Percentiles rank a stretch among this genome's conserved stretches.
Conservation (phyloP, 2,113 vertebrate genomes). For the Pithys albifrons region DNA sequence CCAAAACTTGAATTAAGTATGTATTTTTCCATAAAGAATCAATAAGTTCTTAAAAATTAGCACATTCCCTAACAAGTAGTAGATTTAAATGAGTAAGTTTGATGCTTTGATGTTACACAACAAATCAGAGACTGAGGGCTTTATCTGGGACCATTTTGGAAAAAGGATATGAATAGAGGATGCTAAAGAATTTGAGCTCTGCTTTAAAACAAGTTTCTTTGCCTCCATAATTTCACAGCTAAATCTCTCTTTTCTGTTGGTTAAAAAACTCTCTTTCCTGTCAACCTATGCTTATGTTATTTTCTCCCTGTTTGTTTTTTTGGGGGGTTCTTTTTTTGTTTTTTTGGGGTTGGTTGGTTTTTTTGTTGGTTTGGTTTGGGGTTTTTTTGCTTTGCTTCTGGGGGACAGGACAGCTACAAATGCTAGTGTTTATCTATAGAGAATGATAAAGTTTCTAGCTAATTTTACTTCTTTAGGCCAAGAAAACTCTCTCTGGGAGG, state of each 20-base stretch:
- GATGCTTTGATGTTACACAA: background rate
- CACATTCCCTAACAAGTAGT: background rate
- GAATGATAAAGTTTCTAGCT: background rate
- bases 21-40: background rate
- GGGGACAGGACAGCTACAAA: background rate
- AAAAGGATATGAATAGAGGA: background rate
- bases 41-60: background rate
- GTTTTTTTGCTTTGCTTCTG: background rate
- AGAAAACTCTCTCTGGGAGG: background rate
- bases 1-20: background rate
- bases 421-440: background rate
- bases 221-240: background rate
- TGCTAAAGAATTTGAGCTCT: background rate
- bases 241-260: background rate
- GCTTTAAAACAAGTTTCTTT: background rate
- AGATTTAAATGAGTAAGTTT: background rate
- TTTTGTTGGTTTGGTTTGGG: background rate
- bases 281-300: background rate
- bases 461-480: background rate
- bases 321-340: too few species aligned
- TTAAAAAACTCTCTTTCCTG: background rate
- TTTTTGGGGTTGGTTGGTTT: background rate
- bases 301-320: background rate
- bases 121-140: background rate
- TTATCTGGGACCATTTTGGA: background rate